A percentile compares a stretch with the other conserved stretches of the same genome.
phyloP scores from a whole-genome alignment of 2,113 vertebrate genomes.

The Gopherus flavomarginatus region DNA sequence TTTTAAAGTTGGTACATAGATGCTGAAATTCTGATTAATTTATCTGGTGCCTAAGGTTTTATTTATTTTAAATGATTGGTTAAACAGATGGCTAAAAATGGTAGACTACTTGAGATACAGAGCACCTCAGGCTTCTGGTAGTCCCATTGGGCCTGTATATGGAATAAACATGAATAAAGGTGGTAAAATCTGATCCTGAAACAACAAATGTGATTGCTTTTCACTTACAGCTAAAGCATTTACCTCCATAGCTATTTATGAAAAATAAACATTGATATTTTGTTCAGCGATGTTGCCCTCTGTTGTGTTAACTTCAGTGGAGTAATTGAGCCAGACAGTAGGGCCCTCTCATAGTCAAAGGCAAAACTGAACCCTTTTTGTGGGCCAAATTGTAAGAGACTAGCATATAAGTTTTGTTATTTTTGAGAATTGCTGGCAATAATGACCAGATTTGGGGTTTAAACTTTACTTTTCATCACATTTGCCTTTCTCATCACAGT shows the following conservation, averaged over 20 bases:
- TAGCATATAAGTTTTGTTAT: neutral
- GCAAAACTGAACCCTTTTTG: neutral
- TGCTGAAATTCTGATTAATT: conserved; percentile 2
- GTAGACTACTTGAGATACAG: neutral
- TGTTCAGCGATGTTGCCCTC: neutral
- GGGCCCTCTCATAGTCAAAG: neutral
- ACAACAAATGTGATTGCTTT: neutral
- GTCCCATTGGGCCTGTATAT: neutral
- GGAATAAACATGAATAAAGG: neutral
- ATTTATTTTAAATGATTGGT: neutral
- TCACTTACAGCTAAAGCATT: neutral
- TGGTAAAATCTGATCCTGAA: neutral
- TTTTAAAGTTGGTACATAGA: neutral
- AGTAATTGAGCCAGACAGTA: neutral
- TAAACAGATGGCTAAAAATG: neutral
- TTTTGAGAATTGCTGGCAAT: neutral
- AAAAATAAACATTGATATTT: neutral
- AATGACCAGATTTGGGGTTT: neutral
- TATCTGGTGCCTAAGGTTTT: neutral
- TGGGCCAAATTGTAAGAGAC: neutral
- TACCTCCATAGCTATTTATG: neutral
- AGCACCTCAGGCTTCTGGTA: neutral
- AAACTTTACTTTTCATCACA: neutral
- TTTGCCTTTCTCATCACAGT: neutral
- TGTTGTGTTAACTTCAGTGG: neutral